Evolutionary conservation across 2,888 invertebrate genomes (phyloP).

Genomic region (Lasioglossum figueresi): DNA sequence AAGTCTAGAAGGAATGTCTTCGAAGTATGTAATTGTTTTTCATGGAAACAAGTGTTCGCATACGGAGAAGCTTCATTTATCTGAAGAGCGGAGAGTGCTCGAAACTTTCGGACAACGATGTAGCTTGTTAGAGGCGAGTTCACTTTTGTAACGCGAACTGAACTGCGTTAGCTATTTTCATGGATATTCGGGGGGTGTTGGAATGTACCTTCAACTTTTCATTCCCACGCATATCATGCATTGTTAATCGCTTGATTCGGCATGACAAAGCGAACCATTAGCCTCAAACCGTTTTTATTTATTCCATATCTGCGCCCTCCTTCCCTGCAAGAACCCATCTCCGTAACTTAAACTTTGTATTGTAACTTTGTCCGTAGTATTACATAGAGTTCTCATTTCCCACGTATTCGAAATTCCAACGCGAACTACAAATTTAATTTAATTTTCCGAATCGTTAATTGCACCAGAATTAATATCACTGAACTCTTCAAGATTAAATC

Average conservation of each 20-base stretch:
- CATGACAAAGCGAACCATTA: not conserved
- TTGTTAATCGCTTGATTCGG: not conserved
- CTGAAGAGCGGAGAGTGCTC: not conserved
- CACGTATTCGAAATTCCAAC: not conserved
- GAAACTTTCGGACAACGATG: slow-evolving; percentile 2
- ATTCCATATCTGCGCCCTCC: not conserved
- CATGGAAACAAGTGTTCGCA: not conserved
- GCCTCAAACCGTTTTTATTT: not conserved
- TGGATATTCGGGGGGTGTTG: not conserved
- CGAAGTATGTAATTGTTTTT: not conserved
- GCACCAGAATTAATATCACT: not conserved
- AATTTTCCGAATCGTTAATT: not conserved
- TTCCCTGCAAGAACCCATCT: not conserved
- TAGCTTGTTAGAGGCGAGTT: slow-evolving; percentile 1
- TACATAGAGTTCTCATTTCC: not conserved
- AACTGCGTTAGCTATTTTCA: not conserved
- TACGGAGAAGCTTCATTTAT: not conserved
- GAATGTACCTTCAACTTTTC: not conserved
- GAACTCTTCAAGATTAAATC: not conserved
- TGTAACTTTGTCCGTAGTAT: not conserved
- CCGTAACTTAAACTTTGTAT: not conserved
- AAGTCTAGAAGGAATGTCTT: not conserved
- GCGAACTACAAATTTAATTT: not conserved
- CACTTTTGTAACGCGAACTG: not conserved
- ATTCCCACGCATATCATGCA: not conserved